Evolutionary conservation across 2,797 vertebrate genomes (phyloP).

Genomic region (Esox lucius): DNA sequence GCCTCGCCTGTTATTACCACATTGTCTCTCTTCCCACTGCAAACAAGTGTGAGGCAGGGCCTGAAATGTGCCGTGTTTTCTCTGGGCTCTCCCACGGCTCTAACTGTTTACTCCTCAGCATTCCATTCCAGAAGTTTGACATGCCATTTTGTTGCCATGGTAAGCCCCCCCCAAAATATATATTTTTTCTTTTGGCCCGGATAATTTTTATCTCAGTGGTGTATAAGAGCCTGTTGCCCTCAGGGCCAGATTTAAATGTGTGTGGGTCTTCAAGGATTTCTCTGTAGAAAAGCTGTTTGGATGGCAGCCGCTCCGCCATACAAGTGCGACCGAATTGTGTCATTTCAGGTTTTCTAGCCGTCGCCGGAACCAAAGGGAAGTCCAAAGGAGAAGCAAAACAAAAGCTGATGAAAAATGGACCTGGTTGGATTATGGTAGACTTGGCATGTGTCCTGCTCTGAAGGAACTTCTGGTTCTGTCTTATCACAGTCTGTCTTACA

Average conservation of each 20-base stretch:
- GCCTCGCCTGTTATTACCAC: conserved; percentile 75
- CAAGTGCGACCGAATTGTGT: conserved; percentile 84
- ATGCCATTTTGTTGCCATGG: conserved; percentile 79
- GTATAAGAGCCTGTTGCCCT: conserved; percentile 79
- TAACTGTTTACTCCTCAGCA: conserved; percentile 73
- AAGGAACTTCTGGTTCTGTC: conserved; percentile 78
- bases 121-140: conserved; percentile 77
- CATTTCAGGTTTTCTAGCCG: conserved; percentile 82
- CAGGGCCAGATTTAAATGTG: conserved; percentile 85
- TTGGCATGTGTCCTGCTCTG: conserved; percentile 77
- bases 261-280: conserved; percentile 86
- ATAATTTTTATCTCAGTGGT: conserved; percentile 74
- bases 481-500: conserved; percentile 81
- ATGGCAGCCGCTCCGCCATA: conserved; percentile 75
- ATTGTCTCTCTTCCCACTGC: conserved; percentile 74
- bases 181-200: conserved; percentile 78
- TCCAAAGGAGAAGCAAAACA: conserved; percentile 82
- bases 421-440: conserved; percentile 85
- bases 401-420: conserved; percentile 81
- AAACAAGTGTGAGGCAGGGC: conserved; percentile 69
- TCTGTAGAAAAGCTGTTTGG: conserved; percentile 80
- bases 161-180: conserved; percentile 78
- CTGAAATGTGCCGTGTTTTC: conserved; percentile 74
- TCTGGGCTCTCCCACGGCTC: conserved; percentile 71
- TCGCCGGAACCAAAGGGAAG: conserved; percentile 79